Evolutionary conservation across 37 sponge, comb jelly and placozoan genomes (phyloP), one percentile per base, ranked within the genome.

Genomic region (Beroe forskalii): DNA sequence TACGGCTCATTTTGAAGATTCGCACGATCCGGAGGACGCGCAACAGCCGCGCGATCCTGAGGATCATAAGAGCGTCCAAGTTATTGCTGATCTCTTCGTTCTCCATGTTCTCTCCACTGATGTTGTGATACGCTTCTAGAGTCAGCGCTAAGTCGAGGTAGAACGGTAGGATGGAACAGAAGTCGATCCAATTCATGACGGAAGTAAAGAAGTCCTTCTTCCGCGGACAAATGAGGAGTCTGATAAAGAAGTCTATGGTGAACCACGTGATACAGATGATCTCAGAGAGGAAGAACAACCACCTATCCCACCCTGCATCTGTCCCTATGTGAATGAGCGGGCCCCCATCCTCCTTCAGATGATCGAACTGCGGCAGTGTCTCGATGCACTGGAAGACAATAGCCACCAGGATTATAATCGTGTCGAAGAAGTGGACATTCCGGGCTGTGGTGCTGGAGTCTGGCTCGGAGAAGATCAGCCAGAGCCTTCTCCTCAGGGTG

Each of bases 1-100:
- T 72, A 4, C 40, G 37, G 22, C 76, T 72, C 76, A 72, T 72
- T 72, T 72, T 72, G 40, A 72, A 72, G 37, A 72, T 72, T 36
- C 76, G 6, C 22, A 27, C 76, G 3, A 72, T 14, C 30, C 76
- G 6, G 8, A 72, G 40, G 3, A 72, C 76, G 9, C 76, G 76
- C 28, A 72, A 27, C 22, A 72, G 40, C 23, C 76, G 76, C 6
- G 76, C 27, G 8, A 72, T 36, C 30, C 76, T 32, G 39, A 72
- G 76, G 22, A 72, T 72, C 76, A 72, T 72, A 17, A 72, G 76
- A 38, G 76, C 76, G 22, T 72, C 76, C 22, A 72, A 27, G 55
- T 48, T 48, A 12, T 48, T 48, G 30, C 30, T 64, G 4, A 23
- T 27, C 17, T 64, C 66, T 6, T 23, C 30, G 4, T 64, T 22